phyloP scores from a whole-genome alignment of 2,888 invertebrate species.

The Microdon myrmicae region DNA sequence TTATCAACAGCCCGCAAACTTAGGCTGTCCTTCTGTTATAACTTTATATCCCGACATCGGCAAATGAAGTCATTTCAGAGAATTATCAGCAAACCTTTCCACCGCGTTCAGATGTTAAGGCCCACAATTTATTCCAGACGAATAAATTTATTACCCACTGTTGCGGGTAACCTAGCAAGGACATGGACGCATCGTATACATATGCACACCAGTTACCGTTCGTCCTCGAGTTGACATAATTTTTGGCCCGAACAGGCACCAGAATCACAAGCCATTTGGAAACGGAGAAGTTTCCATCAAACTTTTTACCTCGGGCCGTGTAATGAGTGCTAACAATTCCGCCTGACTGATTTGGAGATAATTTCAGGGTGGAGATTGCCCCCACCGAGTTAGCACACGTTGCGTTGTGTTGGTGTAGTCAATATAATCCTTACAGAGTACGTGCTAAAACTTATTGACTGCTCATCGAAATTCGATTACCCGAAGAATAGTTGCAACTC shows the following conservation, averaged over 20 bases:
- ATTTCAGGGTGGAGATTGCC: slow-evolving; percentile 7
- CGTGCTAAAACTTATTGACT: slow-evolving; percentile 5
- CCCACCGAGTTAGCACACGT: not conserved
- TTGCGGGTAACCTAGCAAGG: slow-evolving; percentile 34
- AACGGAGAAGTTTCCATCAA: not conserved
- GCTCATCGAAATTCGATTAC: slow-evolving; percentile 1
- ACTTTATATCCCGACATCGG: slow-evolving; percentile 19
- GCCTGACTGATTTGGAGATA: slow-evolving; percentile 1
- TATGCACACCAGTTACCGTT: no score
- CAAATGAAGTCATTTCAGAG: slow-evolving; percentile 33
- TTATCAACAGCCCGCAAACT: slow-evolving; percentile 1
- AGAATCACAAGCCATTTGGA: no score
- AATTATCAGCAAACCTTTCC: no score
- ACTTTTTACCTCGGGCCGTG: slow-evolving; percentile 9
- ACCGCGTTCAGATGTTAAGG: slow-evolving; percentile 15
- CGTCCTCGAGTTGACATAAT: no score
- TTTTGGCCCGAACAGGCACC: no score
- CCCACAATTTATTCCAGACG: slow-evolving; percentile 47
- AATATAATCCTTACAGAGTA: not conserved
- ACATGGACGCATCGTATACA: slow-evolving; percentile 28
- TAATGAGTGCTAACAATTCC: no score
- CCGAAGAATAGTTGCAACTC: not conserved
- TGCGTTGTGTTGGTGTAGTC: slow-evolving; percentile 3
- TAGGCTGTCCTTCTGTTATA: slow-evolving; percentile 4
- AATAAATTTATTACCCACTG: slow-evolving; percentile 42